Evolutionary conservation across 2,113 vertebrate species (phyloP).

Genomic region (Solea solea): DNA sequence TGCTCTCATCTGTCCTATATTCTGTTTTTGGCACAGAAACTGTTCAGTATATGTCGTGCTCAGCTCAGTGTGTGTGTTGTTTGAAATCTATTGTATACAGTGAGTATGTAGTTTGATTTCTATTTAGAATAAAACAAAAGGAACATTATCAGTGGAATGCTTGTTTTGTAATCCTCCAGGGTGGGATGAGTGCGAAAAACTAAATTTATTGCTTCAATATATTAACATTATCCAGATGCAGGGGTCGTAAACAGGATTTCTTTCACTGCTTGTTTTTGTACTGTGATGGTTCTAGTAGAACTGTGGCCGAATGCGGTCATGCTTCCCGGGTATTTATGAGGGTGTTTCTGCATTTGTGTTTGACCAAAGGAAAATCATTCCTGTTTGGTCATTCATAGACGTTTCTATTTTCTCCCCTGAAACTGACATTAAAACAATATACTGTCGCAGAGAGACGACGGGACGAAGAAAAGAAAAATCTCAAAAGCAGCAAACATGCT

Average conservation of each 20-base stretch:
- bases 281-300: slow-evolving; percentile 22
- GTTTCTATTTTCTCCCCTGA: neutral
- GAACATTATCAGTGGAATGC: slow-evolving; percentile 60
- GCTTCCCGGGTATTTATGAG: slow-evolving; percentile 36
- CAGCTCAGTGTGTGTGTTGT: slow-evolving; percentile 62
- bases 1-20: slow-evolving; percentile 60
- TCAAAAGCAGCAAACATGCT: slow-evolving; percentile 22
- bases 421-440: slow-evolving; percentile 19
- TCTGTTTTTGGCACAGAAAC: slow-evolving; percentile 60
- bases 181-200: slow-evolving; percentile 42
- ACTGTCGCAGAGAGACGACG: no score
- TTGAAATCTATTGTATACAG: slow-evolving; percentile 58
- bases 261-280: slow-evolving; percentile 55
- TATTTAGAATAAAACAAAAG: no score
- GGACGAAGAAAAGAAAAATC: neutral
- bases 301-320: slow-evolving; percentile 20
- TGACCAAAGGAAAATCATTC: slow-evolving; percentile 36
- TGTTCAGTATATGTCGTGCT: slow-evolving; percentile 45
- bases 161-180: slow-evolving; percentile 51
- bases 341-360: slow-evolving; percentile 44
- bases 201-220: slow-evolving; percentile 67
- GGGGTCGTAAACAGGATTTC: slow-evolving; percentile 47
- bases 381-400: slow-evolving; percentile 12
- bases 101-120: slow-evolving; percentile 52
- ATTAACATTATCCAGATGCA: slow-evolving; percentile 68